Base-by-base conservation (phyloP, 2,113 vertebrate genomes). In the Tonatia bakeri region DNA sequence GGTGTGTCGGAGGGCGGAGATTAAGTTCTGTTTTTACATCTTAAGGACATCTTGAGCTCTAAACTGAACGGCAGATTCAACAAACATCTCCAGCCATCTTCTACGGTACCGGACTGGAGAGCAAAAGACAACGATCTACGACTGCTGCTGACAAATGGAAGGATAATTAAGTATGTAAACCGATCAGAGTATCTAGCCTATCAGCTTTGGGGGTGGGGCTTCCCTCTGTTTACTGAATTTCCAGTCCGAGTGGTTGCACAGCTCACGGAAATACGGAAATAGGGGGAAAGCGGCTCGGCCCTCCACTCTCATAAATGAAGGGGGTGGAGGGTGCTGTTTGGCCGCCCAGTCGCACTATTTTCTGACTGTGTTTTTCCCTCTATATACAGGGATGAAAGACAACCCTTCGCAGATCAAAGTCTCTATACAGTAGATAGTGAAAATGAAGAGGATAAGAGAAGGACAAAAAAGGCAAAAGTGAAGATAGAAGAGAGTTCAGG, bases 91-190 rank as follows among this genome's bases (percentile, higher is more conserved):
- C 99, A 99, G 0, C 99, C 99, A 3, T 99, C 99, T 19, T 99
- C 99, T 31, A 99, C 99, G 0, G 98, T 98, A 72, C 99, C 99
- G 54, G 99, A 99, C 10, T 98, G 98, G 98, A 99, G 99, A 98
- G 97, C 98, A 20, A 98, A 99, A 95, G 99, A 99, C 81, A 99
- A 99, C 65, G 99, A 99, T 97, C 98, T 99, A 81, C 99, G 99
- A 59, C 98, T 99, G 67, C 98, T 99, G 96, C 98, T 99, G 97
- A 99, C 99, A 95, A 99, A 99, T 95, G 99, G 99, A 96, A 99
- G 99, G 95, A 99, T 99, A 93, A 99, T 99, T 97, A 99, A 99
- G 99, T 99, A 98, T 4, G 96, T 91, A 94, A 61, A 93, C 61
- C 40, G 64, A 90, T 52, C 33, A 67, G 1, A 19, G 17, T 67